Base-by-base conservation (phyloP, 2,113 vertebrate genomes). In the Pyxicephalus adspersus region DNA sequence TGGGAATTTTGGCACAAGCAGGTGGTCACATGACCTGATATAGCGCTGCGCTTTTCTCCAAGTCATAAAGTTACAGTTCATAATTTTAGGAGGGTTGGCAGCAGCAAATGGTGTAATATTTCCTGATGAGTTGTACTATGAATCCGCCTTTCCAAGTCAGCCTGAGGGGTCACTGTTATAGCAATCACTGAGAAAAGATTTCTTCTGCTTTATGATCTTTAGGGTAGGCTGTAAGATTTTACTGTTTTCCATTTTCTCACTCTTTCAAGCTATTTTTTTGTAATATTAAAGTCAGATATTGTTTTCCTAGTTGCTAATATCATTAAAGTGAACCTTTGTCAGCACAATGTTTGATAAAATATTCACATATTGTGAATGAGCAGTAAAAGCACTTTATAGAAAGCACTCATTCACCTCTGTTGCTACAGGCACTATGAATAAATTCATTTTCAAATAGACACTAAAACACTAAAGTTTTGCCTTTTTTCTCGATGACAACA, bases 91-190 rank as follows among this genome's bases (percentile, higher is more conserved):
- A 25, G 25, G 15, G 60, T 18, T 77, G 76, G 63, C 75, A 77
- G 76, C 63, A 18, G 26, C 19, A 65, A 64, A 55, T 22, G 58
- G 25, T 19, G 63, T 28, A 65, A 64, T 77, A 77, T 77, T 55
- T 77, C 51, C 76, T 52, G 76, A 65, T 77, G 45, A 77, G 31
- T 77, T 65, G 45, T 65, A 38, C 61, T 54, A 77, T 26, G 51
- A 77, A 77, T 77, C 45, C 25, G 22, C n/a, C 23, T 23, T 22
- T 22, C 54, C 29, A 28, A 57, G 28, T 54, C n/a, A 29, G 15
- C 70, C 70, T 54, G n/a, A 57, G 70, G 70, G 70, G 70, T 73
- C 70, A 58, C 3, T 17, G 0, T 23, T 20, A 31, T 31, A 73
- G 20, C 22, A 19, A 58, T 73, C 52, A 7, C 7, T 22, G 9